Evolutionary conservation across 2,797 vertebrate species (phyloP).

Genomic region (Poeciliopsis gracilis): DNA sequence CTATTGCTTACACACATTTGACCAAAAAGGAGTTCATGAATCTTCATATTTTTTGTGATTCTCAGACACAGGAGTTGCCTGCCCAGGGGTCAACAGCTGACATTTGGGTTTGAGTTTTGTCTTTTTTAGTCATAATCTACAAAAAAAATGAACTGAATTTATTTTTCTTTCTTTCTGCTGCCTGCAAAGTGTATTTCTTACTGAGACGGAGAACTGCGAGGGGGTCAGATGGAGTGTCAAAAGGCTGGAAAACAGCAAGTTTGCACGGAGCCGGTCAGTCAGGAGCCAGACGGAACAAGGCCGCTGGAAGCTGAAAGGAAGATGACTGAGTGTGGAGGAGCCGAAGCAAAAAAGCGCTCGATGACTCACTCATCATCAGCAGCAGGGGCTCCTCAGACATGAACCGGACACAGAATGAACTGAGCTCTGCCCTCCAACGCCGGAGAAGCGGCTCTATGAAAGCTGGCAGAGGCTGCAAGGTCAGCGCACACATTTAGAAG

Average conservation of each 20-base stretch:
- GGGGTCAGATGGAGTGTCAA: constrained; percentile 38
- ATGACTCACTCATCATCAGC: constrained; percentile 73
- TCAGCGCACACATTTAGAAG: constrained; percentile 55
- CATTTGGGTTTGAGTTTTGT: background rate
- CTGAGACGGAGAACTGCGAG: constrained; percentile 28
- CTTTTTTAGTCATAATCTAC: background rate
- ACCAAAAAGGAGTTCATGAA: background rate
- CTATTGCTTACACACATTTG: background rate
- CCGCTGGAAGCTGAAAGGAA: constrained; percentile 59
- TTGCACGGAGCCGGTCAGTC: constrained; percentile 46
- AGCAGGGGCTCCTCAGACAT: constrained; percentile 66
- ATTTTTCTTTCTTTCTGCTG: constrained; percentile 9
- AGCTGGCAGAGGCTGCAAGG: constrained; percentile 52
- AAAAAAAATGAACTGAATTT: constrained; percentile 2
- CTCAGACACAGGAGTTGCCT: background rate
- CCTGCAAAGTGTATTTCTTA: constrained; percentile 4
- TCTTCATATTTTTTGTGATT: background rate
- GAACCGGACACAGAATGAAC: constrained; percentile 62
- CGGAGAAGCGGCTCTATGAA: constrained; percentile 27
- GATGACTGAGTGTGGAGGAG: constrained; percentile 74
- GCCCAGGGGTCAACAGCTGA: background rate
- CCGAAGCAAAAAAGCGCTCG: constrained; percentile 56
- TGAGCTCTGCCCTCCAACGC: constrained; percentile 52
- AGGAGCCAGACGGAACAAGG: constrained; percentile 68
- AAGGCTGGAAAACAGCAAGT: constrained; percentile 51